Conservation (phyloP, 2,113 vertebrate genomes). For the Dipodomys merriami region DNA sequence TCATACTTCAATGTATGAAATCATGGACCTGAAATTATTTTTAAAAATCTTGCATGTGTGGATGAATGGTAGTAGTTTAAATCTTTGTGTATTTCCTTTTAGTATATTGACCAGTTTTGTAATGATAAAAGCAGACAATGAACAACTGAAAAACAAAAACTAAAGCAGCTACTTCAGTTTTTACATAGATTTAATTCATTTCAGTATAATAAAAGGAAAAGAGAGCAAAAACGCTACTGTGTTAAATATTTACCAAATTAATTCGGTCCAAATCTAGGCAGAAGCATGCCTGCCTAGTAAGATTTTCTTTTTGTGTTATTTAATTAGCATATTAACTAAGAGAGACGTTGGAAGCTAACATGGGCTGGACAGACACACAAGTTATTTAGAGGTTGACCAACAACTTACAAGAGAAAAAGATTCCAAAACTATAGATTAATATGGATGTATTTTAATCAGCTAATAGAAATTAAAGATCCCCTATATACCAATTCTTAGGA, state of each 20-base stretch:
- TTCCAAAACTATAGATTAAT: slow-evolving; percentile 32
- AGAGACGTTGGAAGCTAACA: neutral
- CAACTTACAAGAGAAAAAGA: neutral
- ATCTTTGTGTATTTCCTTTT: neutral
- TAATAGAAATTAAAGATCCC: neutral
- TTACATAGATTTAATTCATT: slow-evolving; percentile 41
- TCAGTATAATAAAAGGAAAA: neutral
- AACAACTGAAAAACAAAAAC: slow-evolving; percentile 40
- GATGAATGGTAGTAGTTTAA: neutral
- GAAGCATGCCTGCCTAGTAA: neutral
- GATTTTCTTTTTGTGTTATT: neutral
- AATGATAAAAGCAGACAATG: slow-evolving; percentile 50
- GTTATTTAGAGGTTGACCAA: slow-evolving; percentile 21
- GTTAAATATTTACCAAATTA: slow-evolving; percentile 28
- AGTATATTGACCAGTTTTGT: slow-evolving; percentile 30
- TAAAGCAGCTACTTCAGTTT: slow-evolving; percentile 52
- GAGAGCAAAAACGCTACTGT: slow-evolving; percentile 46
- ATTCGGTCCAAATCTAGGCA: slow-evolving; percentile 43
- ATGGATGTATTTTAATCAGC: slow-evolving; percentile 1
- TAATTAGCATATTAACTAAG: slow-evolving; percentile 48
- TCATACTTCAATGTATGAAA: slow-evolving; percentile 2
- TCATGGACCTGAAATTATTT: slow-evolving; percentile 56
- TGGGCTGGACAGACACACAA: neutral
- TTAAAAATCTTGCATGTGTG: slow-evolving; percentile 18
- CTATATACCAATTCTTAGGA: neutral